phyloP scores from a whole-genome alignment of 2,888 invertebrate species.

The Pollenia griseotomentosa region DNA sequence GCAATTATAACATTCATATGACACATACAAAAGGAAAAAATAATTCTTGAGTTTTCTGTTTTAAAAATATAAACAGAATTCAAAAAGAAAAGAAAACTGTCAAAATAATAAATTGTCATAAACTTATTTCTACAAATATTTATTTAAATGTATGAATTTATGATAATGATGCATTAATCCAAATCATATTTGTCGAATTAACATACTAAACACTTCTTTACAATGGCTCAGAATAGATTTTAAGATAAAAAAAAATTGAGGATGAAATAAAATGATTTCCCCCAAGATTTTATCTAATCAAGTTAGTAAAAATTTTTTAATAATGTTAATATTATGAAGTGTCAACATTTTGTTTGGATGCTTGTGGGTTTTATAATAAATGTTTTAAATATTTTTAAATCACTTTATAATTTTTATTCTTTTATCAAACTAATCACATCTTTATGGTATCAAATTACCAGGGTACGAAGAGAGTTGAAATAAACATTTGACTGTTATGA shows the following conservation, averaged over 20 bases:
- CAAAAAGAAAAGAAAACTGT: conserved; percentile 29
- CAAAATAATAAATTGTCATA: conserved; percentile 49
- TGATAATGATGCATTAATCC: conserved; percentile 56
- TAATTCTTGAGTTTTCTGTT: neutral
- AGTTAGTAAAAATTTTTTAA: conserved; percentile 25
- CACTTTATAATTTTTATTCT: conserved; percentile 26
- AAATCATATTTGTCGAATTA: conserved; percentile 60
- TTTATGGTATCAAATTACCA: conserved; percentile 67
- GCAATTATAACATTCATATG: conserved; percentile 66
- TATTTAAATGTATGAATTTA: conserved; percentile 43
- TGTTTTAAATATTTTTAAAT: conserved; percentile 29
- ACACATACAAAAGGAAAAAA: conserved; percentile 51
- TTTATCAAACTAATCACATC: conserved; percentile 55
- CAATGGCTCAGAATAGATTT: neutral
- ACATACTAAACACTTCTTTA: conserved; percentile 50
- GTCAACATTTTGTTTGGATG: conserved; percentile 38
- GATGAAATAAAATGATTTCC: conserved; percentile 47
- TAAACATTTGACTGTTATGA: neutral
- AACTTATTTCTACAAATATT: neutral
- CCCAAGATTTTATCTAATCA: conserved; percentile 51
- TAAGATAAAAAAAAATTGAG: conserved; percentile 1
- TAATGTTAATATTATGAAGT: conserved; percentile 26
- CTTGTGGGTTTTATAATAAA: conserved; percentile 25
- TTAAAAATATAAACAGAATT: neutral
- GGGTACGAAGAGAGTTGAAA: neutral